Percentiles rank a stretch among this genome's conserved stretches.
These are phyloP conservation scores for Ciconia stormi DNA, from an alignment of 2,113 vertebrate genomes.

Conservation along the genomic window DNA sequence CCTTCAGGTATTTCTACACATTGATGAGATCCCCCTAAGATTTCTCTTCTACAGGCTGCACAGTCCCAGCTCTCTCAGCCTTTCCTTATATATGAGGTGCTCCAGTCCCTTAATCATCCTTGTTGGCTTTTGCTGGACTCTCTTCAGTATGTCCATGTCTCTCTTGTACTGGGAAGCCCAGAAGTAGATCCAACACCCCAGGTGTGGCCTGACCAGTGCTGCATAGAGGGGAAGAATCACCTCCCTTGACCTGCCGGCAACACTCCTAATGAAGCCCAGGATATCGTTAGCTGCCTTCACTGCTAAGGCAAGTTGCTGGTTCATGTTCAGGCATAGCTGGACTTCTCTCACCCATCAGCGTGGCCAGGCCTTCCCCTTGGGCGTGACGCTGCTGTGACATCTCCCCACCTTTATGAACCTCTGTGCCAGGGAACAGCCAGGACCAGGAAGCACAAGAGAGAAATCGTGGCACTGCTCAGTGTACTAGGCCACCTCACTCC, in stretches of 20 bases:
- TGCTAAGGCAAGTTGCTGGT: not conserved
- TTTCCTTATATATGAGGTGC: not conserved
- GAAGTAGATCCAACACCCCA: not conserved
- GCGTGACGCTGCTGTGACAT: not conserved
- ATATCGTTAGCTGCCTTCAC: not conserved
- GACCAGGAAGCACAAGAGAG: not conserved
- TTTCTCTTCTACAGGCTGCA: not conserved
- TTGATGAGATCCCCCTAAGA: not conserved
- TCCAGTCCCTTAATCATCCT: not conserved
- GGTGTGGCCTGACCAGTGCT: not conserved
- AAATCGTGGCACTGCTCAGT: not conserved
- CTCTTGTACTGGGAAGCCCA: not conserved
- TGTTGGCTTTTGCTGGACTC: not conserved
- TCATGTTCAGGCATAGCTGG: not conserved
- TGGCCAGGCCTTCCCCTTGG: not conserved
- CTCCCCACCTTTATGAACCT: not conserved
- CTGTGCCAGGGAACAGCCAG: not conserved
- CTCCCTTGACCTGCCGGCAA: not conserved
- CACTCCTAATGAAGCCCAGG: not conserved
- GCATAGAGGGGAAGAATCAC: not conserved
- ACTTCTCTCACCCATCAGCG: not conserved
- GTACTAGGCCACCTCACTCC: not conserved
- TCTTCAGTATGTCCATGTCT: not conserved
- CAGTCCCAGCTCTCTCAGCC: not conserved
- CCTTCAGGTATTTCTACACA: not conserved